Conservation (phyloP, 2,888 invertebrate genomes). For the Pherbina coryleti region DNA sequence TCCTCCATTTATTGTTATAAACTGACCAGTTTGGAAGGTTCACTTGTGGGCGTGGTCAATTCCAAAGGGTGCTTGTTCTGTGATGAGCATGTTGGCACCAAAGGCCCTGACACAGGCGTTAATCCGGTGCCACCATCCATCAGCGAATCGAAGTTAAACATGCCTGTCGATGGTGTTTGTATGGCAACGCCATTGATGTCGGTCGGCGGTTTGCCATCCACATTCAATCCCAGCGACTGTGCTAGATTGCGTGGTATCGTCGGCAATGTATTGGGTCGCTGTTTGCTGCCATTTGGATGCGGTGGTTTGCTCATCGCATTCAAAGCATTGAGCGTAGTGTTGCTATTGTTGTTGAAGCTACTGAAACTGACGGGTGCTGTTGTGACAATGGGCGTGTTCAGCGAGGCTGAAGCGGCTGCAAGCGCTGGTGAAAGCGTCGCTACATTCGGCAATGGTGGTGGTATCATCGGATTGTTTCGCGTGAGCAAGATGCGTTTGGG, state of each 20-base stretch:
- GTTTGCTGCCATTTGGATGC: constrained; percentile 65
- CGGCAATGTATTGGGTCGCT: constrained; percentile 79
- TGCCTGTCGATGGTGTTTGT: constrained; percentile 88
- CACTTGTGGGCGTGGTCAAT: constrained; percentile 79
- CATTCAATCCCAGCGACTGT: constrained; percentile 63
- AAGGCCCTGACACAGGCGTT: constrained; percentile 84
- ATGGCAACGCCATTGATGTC: constrained; percentile 86
- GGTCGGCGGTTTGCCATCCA: constrained; percentile 66
- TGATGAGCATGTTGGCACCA: constrained; percentile 79
- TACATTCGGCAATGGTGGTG: constrained; percentile 63
- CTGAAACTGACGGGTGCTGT: constrained; percentile 54
- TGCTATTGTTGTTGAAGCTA: constrained; percentile 43
- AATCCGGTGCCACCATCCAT: constrained; percentile 95
- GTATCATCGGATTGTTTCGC: constrained; percentile 58
- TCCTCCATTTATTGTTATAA: constrained; percentile 74
- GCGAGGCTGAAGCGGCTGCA: constrained; percentile 67
- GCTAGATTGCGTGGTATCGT: constrained; percentile 75
- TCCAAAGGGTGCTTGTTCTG: constrained; percentile 80
- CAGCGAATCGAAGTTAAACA: constrained; percentile 91
- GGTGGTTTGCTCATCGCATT: constrained; percentile 51
- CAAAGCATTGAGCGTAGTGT: constrained; percentile 51
- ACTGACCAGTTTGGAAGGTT: constrained; percentile 83
- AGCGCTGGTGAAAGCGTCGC: constrained; percentile 64
- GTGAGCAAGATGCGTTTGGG: constrained; percentile 61
- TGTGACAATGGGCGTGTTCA: constrained; percentile 66